Evolutionary conservation across 1,140 invertebrate genomes (phyloP).

Genomic region (Caenorhabditis latens): DNA sequence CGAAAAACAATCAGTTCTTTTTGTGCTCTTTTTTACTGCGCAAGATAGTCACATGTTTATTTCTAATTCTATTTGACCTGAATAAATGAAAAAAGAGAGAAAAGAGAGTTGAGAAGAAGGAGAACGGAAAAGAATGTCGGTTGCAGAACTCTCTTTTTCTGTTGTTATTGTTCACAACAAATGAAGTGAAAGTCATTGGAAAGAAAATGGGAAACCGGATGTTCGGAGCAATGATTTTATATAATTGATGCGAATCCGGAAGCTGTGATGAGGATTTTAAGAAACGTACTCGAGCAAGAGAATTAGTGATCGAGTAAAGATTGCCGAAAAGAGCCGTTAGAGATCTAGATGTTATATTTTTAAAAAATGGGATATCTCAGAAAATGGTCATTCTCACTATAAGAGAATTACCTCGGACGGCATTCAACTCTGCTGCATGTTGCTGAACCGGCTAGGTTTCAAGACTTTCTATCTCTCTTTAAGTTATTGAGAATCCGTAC

Average conservation of each 20-base stretch:
- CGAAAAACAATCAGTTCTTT: neutral
- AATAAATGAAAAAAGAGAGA: slow-evolving; percentile 1
- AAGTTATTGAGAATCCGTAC: too few species aligned
- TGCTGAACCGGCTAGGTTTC: too few species aligned
- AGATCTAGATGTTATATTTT: too few species aligned
- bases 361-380: too few species aligned
- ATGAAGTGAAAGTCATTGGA: neutral
- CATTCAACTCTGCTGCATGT: too few species aligned
- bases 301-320: too few species aligned
- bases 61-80: slow-evolving; percentile 26
- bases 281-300: too few species aligned
- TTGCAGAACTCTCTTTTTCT: neutral
- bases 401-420: too few species aligned
- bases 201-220: neutral
- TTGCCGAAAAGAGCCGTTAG: too few species aligned
- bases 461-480: too few species aligned
- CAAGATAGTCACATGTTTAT: slow-evolving; percentile 9
- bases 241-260: neutral
- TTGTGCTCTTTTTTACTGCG: neutral
- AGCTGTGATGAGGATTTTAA: neutral
- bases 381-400: too few species aligned
- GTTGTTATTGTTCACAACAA: neutral
- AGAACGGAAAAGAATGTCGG: neutral
- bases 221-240: neutral
- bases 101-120: neutral